Percentiles rank a stretch among this genome's conserved stretches.
These are phyloP conservation scores for Pedicia rivosa DNA, from an alignment of 2,888 invertebrate genomes.

Conservation along the genomic window DNA sequence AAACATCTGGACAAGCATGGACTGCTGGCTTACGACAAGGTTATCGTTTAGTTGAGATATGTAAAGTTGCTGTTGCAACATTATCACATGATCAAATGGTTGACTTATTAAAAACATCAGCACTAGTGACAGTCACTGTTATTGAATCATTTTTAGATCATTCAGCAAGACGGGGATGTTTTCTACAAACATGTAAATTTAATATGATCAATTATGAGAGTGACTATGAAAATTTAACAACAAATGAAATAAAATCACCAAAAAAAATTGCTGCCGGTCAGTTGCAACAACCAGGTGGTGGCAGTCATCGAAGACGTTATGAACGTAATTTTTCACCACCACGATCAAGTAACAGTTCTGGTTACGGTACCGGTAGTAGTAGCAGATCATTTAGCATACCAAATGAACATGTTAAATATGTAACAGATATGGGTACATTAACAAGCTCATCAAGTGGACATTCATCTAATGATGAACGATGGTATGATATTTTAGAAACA, in stretches of 20 bases:
- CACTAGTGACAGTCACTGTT: conserved; percentile 69
- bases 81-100: conserved; percentile 86
- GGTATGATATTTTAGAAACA: conserved; percentile 39
- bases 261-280: conserved; percentile 22
- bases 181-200: conserved; percentile 45
- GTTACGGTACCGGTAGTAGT: conserved; percentile 60
- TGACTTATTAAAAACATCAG: conserved; percentile 76
- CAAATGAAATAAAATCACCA: conserved; percentile 18
- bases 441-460: conserved; percentile 46
- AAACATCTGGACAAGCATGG: conserved; percentile 31
- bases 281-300: conserved; percentile 27
- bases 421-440: conserved; percentile 34
- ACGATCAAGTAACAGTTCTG: conserved; percentile 65
- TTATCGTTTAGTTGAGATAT: conserved; percentile 79
- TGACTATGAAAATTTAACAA: conserved; percentile 48
- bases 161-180: conserved; percentile 49
- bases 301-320: conserved; percentile 46
- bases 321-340: conserved; percentile 63
- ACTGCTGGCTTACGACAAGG: conserved; percentile 78
- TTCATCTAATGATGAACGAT: conserved; percentile 44
- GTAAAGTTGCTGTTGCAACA: conserved; percentile 77
- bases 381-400: conserved; percentile 28
- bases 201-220: conserved; percentile 42
- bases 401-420: conserved; percentile 12
- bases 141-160: conserved; percentile 57